A percentile compares a stretch with the other conserved stretches of the same genome.
Evolutionary conservation across 2,888 invertebrate genomes (phyloP).

Genomic region (Rhaphigaster nebulosa): DNA sequence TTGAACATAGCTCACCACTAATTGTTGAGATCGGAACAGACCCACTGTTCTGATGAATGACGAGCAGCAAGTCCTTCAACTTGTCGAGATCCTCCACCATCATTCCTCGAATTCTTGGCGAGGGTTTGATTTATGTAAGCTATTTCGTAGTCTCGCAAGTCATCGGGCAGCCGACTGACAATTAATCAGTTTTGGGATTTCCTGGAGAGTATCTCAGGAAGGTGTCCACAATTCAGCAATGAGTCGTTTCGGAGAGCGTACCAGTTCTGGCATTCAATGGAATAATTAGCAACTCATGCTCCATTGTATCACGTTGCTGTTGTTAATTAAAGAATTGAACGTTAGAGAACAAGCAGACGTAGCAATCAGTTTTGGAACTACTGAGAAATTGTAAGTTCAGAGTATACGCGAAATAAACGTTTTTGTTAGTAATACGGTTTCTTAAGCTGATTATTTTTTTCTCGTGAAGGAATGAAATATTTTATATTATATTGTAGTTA

Average conservation of each 20-base stretch:
- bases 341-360: neutral
- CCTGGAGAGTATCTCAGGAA: neutral
- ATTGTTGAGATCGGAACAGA: neutral
- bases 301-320: neutral
- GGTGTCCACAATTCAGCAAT: neutral
- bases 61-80: too few species aligned
- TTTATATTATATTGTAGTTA: too few species aligned
- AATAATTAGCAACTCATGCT: neutral
- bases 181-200: neutral
- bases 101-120: neutral
- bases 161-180: neutral
- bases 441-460: too few species aligned
- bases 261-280: neutral
- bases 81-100: neutral
- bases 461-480: too few species aligned
- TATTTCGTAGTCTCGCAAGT: neutral
- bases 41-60: neutral
- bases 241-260: neutral
- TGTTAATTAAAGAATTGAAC: neutral
- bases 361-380: neutral
- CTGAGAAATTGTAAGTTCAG: neutral
- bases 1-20: neutral
- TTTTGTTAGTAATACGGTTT: neutral
- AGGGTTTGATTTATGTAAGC: constrained; percentile 41
- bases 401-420: too few species aligned